These are phyloP conservation scores for Pseudopleuronectes americanus DNA, from an alignment of 2,797 vertebrate species.

Conservation along the genomic window DNA sequence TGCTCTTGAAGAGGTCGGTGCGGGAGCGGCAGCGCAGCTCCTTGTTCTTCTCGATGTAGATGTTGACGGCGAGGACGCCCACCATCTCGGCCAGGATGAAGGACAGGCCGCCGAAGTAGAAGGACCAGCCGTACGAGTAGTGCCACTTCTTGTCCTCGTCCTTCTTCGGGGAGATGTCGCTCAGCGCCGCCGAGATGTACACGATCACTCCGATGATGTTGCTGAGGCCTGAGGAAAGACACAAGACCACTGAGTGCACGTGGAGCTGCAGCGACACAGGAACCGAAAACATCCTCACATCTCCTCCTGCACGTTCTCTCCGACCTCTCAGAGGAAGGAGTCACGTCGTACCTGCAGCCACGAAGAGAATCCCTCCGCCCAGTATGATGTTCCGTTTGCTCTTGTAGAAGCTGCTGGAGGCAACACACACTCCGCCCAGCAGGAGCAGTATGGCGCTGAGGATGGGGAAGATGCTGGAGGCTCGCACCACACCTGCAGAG, in stretches of 20 bases:
- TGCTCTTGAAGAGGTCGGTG: slow-evolving; percentile 90
- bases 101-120: slow-evolving; percentile 94
- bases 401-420: slow-evolving; percentile 92
- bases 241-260: slow-evolving; percentile 25
- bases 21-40: slow-evolving; percentile 92
- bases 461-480: slow-evolving; percentile 96
- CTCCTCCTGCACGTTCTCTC: no score
- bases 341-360: slow-evolving; percentile 87
- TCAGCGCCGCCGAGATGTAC: slow-evolving; percentile 93
- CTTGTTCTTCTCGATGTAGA: slow-evolving; percentile 95
- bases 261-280: not conserved
- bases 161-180: slow-evolving; percentile 92
- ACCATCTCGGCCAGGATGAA: slow-evolving; percentile 96
- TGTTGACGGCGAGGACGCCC: slow-evolving; percentile 93
- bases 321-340: no score
- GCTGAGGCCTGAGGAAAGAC: slow-evolving; percentile 86
- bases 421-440: slow-evolving; percentile 92
- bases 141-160: slow-evolving; percentile 95
- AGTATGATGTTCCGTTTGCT: slow-evolving; percentile 94
- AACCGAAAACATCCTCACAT: not conserved
- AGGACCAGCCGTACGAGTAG: slow-evolving; percentile 96
- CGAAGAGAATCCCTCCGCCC: slow-evolving; percentile 93
- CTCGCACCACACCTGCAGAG: slow-evolving; percentile 90
- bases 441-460: slow-evolving; percentile 93
- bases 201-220: slow-evolving; percentile 98